Evolutionary conservation across 2,797 vertebrate genomes (phyloP).

Genomic region (Morelia viridis): DNA sequence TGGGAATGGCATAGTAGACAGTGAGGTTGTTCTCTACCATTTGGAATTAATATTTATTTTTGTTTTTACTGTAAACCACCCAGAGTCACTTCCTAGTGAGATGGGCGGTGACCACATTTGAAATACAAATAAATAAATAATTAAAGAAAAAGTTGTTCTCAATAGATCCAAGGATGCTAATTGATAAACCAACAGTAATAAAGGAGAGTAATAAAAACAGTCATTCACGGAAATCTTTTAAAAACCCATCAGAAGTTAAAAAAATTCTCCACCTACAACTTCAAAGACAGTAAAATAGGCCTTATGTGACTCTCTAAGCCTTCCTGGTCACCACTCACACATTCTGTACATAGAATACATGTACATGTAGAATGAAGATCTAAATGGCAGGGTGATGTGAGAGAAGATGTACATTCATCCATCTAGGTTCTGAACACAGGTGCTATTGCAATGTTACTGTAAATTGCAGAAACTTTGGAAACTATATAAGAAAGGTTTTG

Average conservation of each 20-base stretch:
- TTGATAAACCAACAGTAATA: not conserved
- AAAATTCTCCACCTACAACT: not conserved
- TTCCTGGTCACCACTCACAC: too few species aligned
- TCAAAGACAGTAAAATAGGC: not conserved
- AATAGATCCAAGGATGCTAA: not conserved
- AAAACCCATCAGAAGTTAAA: not conserved
- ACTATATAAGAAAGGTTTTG: not conserved
- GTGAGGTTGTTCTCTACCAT: not conserved
- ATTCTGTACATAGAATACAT: too few species aligned
- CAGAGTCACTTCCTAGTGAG: too few species aligned
- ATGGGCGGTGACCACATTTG: too few species aligned
- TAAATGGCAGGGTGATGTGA: not conserved
- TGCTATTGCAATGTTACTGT: too few species aligned
- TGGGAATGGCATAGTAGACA: not conserved
- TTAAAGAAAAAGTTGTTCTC: not conserved
- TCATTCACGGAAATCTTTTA: too few species aligned
- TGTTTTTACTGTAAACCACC: too few species aligned
- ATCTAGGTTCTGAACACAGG: not conserved
- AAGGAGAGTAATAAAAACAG: not conserved
- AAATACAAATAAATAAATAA: too few species aligned
- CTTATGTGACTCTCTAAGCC: too few species aligned
- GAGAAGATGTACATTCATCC: not conserved
- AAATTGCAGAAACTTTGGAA: not conserved
- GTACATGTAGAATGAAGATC: not conserved
- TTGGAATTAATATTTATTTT: not conserved